Percentiles rank a stretch among this genome's conserved stretches.
Conservation (phyloP, 2,797 vertebrate genomes). For the Aldrovandia affinis region DNA sequence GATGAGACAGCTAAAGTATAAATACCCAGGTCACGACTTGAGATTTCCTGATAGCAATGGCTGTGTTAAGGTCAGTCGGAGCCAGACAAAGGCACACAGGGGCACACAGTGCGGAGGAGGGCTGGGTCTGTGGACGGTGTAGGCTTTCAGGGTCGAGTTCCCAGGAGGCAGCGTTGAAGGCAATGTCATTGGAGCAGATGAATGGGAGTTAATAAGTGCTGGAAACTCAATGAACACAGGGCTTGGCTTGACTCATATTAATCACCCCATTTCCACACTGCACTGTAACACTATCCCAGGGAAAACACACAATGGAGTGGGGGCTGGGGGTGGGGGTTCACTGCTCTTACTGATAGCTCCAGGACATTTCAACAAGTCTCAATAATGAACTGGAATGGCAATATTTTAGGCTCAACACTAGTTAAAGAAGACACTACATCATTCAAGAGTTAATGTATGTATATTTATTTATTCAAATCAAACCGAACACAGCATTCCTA, state of each 20-base stretch:
- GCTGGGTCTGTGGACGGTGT: background rate
- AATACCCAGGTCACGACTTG: background rate
- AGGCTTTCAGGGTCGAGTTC: background rate
- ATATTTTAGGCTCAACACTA: background rate
- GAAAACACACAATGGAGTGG: conserved; percentile 5
- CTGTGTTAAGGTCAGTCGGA: background rate
- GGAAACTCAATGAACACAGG: background rate
- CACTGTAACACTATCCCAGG: conserved; percentile 9
- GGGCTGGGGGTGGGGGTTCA: background rate
- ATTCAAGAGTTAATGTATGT: background rate
- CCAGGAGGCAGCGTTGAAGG: background rate
- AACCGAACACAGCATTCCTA: background rate
- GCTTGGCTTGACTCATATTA: background rate
- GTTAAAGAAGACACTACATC: background rate
- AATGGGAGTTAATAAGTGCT: conserved; percentile 12
- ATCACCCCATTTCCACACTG: background rate
- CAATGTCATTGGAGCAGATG: conserved; percentile 10
- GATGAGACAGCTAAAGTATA: conserved; percentile 13
- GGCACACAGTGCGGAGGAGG: background rate
- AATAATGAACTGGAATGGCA: background rate
- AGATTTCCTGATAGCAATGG: background rate
- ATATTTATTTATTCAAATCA: background rate
- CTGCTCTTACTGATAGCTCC: background rate
- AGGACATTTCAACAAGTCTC: background rate
- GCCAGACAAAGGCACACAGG: conserved; percentile 15